Evolutionary conservation across 2,888 invertebrate species (phyloP).

Genomic region (Conchocele bisecta): DNA sequence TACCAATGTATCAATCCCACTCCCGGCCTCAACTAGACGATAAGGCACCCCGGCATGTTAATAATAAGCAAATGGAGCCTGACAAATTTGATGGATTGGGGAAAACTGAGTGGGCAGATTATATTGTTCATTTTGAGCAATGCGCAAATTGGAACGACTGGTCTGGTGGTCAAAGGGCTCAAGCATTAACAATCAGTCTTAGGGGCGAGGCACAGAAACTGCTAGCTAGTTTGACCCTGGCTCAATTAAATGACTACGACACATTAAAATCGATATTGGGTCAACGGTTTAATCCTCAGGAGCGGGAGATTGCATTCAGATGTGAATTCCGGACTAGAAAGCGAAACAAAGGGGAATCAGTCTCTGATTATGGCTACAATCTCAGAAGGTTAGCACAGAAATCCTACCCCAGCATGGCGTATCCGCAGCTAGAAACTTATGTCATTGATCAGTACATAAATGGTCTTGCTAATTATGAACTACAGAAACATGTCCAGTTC

Average conservation of each 20-base stretch:
- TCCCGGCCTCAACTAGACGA: too few species aligned
- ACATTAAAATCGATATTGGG: not conserved
- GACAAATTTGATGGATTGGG: slow-evolving; percentile 3
- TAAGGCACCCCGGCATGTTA: too few species aligned
- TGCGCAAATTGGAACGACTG: slow-evolving; percentile 2
- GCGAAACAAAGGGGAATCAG: slow-evolving; percentile 9
- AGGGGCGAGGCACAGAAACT: slow-evolving; percentile 3
- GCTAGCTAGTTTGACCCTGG: not conserved
- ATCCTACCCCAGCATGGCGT: slow-evolving; percentile 18
- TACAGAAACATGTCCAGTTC: slow-evolving; percentile 24
- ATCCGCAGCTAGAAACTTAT: not conserved
- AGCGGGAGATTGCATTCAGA: slow-evolving; percentile 20
- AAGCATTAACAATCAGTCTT: not conserved
- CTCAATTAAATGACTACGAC: not conserved
- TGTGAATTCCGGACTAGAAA: slow-evolving; percentile 30
- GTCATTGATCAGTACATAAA: slow-evolving; percentile 26
- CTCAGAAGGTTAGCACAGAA: slow-evolving; percentile 10
- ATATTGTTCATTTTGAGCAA: slow-evolving; percentile 5
- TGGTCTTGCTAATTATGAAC: slow-evolving; percentile 20
- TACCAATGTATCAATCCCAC: too few species aligned
- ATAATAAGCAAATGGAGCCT: slow-evolving; percentile 1
- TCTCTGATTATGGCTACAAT: slow-evolving; percentile 22
- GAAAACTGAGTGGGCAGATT: not conserved
- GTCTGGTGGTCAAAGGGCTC: not conserved
- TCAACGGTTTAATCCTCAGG: slow-evolving; percentile 23